Conservation (phyloP, 1,140 invertebrate genomes). For the Andrena cerasifolii region DNA sequence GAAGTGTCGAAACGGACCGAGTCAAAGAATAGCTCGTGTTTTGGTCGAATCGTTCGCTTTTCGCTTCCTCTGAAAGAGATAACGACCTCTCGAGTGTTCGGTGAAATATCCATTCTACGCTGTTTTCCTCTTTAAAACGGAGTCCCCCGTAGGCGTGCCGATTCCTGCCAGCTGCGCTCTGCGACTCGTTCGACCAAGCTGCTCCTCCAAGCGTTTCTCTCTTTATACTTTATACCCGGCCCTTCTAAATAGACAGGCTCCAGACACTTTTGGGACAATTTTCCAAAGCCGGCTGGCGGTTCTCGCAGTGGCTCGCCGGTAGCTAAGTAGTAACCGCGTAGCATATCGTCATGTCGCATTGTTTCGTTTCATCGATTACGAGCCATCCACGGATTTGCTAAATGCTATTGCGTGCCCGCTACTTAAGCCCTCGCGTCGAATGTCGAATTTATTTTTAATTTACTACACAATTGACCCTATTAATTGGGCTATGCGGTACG, state of each 20-base stretch:
- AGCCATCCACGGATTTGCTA: too few species aligned
- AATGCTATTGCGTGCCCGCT: too few species aligned
- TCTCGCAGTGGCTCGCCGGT: too few species aligned
- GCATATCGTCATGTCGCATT: too few species aligned
- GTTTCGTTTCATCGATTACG: too few species aligned
- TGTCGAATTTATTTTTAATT: conserved; percentile 8
- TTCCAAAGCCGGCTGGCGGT: too few species aligned
- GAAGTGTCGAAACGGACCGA: conserved; percentile 26
- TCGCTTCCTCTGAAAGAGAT: conserved; percentile 69
- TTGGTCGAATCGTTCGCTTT: conserved; percentile 70
- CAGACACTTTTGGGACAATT: conserved; percentile 14
- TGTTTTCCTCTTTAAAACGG: conserved; percentile 29
- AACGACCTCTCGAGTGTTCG: conserved; percentile 73
- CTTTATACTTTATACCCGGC: neutral
- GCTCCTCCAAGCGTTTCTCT: conserved; percentile 14
- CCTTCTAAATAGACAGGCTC: neutral
- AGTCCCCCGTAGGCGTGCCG: conserved; percentile 62
- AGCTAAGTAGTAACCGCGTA: too few species aligned
- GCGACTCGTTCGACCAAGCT: conserved; percentile 27
- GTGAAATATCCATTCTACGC: conserved; percentile 34
- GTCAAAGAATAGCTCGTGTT: conserved; percentile 74
- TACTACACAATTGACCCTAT: too few species aligned
- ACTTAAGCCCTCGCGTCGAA: too few species aligned
- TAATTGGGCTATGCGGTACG: too few species aligned
- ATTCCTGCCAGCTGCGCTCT: conserved; percentile 57